Base-by-base conservation (phyloP, 2,797 vertebrate genomes). In the Chelidonichthys spinosus region DNA sequence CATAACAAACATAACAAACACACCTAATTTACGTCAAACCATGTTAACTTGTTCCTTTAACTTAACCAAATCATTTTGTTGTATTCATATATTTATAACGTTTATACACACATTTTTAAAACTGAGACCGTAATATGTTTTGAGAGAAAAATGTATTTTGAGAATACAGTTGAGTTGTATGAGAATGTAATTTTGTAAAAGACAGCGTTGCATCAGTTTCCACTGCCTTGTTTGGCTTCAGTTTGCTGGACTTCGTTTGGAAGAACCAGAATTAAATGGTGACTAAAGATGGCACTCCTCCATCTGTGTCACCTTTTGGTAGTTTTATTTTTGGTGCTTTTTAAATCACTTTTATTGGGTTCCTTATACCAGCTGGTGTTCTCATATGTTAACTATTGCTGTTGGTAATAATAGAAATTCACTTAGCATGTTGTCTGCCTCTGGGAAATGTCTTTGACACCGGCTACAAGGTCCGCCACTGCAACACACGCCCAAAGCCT, bases 371-470 rank as follows among this genome's bases (percentile, higher is more conserved):
- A 74, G 78, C 72, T 52, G 74, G 52, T 82, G 49, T 79, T 86
- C 76, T 86, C 74, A 78, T 71, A 84, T 79, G 74, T 70, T 69
- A 72, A 70, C 59, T 79, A n/a, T 25, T 74, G 14, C 72, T 72
- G 70, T 67, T 81, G 76, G 69, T 79, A 82, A 83, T 86, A 83
- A 90, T 78, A 82, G 78, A 85, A 86, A 80, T 75, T 81, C 72
- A 71, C 60, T 40, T 71, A 63, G 75, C n/a, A 18, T 82, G 72
- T 79, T 76, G 71, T 73, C 64, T 72, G 79, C 81, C 72, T 79
- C 82, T 89, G 71, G 84, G 66, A 84, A 89, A 86, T 76, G 74
- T 87, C 82, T 89, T 73, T 78, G 86, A 85, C 73, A 61, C 70
- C 37, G 63, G 75, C 83, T 88, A 83, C 76, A 74, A 80, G 72